A percentile compares a stretch with the other conserved stretches of the same genome.
Conservation (phyloP, 1,140 invertebrate species). For the Drosophila oshimai region DNA sequence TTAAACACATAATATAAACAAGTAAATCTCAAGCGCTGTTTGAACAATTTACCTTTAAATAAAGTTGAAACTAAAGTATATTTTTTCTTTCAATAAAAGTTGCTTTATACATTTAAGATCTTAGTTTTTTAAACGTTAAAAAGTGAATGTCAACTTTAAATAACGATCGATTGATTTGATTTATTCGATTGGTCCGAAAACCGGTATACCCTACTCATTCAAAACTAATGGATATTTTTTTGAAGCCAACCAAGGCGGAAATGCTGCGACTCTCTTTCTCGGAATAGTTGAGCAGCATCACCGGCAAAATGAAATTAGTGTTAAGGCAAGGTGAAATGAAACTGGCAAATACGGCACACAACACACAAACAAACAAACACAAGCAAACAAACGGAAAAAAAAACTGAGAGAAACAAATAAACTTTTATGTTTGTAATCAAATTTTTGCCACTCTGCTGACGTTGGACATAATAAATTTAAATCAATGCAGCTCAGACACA, state of each 20-base stretch:
- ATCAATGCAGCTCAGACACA: constrained; percentile 51
- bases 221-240: neutral
- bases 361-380: constrained; percentile 29
- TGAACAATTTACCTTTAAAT: too few relatives aligned
- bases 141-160: too few relatives aligned
- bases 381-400: neutral
- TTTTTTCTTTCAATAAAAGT: too few relatives aligned
- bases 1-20: too few relatives aligned
- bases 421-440: constrained; percentile 77
- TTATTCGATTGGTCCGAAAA: neutral
- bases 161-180: too few relatives aligned
- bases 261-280: neutral
- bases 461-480: constrained; percentile 67
- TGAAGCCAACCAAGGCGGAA: constrained; percentile 9
- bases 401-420: constrained; percentile 59
- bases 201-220: neutral
- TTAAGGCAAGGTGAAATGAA: constrained; percentile 27
- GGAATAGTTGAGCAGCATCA: constrained; percentile 22
- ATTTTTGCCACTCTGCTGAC: constrained; percentile 63
- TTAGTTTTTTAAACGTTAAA: too few relatives aligned
- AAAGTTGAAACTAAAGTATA: too few relatives aligned
- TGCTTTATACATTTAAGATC: too few relatives aligned
- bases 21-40: too few relatives aligned
- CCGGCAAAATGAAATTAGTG: constrained; percentile 71
- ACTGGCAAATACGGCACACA: constrained; percentile 30